Evolutionary conservation across 2,797 vertebrate genomes (phyloP).

Genomic region (Leuciscus waleckii): DNA sequence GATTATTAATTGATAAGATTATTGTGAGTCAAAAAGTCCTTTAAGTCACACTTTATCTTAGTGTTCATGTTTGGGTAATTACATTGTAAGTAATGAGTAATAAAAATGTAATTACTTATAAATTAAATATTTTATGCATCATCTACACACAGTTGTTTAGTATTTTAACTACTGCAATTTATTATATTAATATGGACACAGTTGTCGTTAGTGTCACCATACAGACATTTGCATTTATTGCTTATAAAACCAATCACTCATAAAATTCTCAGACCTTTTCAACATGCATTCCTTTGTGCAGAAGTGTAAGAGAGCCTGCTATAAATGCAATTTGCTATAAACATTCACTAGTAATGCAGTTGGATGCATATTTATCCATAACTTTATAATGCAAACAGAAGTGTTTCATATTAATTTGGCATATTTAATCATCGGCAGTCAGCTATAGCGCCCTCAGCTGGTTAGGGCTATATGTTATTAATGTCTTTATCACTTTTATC

Average conservation of each 20-base stretch:
- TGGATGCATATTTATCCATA: neutral
- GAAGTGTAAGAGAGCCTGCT: neutral
- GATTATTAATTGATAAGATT: neutral
- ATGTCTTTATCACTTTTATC: neutral
- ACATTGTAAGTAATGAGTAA: neutral
- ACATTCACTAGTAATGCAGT: neutral
- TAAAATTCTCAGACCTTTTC: neutral
- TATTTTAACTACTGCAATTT: neutral
- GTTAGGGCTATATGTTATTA: neutral
- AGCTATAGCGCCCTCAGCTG: neutral
- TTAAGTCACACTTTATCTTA: neutral
- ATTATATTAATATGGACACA: too few species aligned
- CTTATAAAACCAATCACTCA: neutral
- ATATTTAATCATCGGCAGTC: neutral
- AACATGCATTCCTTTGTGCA: neutral
- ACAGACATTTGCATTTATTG: neutral
- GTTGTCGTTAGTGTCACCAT: neutral
- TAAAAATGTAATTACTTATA: neutral
- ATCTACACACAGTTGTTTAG: neutral
- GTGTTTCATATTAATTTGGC: neutral
- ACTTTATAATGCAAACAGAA: neutral
- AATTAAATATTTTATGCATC: neutral
- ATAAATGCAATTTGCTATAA: neutral
- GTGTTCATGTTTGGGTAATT: neutral
- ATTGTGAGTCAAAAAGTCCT: neutral